phyloP scores from a whole-genome alignment of 1,140 invertebrate species.

The Lucilia cuprina region DNA sequence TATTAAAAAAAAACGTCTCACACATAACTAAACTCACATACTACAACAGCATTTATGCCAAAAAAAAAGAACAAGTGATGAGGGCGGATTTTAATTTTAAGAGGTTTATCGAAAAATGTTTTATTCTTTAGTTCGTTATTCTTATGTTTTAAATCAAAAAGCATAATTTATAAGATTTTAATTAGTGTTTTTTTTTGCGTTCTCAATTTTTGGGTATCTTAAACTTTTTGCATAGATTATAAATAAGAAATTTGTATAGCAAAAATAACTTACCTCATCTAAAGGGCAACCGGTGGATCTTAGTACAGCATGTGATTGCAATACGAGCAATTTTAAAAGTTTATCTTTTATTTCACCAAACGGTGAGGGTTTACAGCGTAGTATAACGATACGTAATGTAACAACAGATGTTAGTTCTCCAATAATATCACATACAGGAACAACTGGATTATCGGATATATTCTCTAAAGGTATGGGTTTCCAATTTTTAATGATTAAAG shows the following conservation, averaged over 20 bases:
- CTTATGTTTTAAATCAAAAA: background rate
- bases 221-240: background rate
- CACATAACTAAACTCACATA: background rate
- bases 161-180: conserved; percentile 34
- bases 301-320: conserved; percentile 86
- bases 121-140: background rate
- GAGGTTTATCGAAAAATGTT: conserved; percentile 14
- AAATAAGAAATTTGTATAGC: background rate
- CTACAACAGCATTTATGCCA: background rate
- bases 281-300: conserved; percentile 88
- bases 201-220: background rate
- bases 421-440: conserved; percentile 90
- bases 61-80: background rate
- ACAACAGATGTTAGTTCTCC: conserved; percentile 90
- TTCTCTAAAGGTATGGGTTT: conserved; percentile 88
- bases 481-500: conserved; percentile 93
- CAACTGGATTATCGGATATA: conserved; percentile 83
- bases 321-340: conserved; percentile 83
- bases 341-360: conserved; percentile 92
- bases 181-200: background rate
- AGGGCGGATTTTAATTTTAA: conserved; percentile 11
- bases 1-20: background rate
- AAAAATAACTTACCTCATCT: conserved; percentile 80
- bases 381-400: conserved; percentile 87
- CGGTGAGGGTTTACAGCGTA: conserved; percentile 78